Conservation (phyloP, 2,797 vertebrate species). For the Paramormyrops hopkinsi region DNA sequence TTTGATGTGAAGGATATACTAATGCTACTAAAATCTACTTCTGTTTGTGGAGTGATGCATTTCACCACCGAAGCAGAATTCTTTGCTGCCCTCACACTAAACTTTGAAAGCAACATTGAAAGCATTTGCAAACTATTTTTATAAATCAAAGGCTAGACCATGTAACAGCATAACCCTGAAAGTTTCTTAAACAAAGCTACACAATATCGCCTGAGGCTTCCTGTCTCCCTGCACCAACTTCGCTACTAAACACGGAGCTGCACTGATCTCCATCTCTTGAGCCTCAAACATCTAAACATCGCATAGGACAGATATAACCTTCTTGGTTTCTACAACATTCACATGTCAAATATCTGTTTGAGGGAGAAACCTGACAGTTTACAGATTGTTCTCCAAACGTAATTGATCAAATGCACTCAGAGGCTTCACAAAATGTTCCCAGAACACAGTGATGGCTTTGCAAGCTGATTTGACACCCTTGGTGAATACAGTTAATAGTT, state of each 20-base stretch:
- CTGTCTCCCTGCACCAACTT: not conserved
- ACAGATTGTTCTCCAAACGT: not conserved
- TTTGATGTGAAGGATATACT: not conserved
- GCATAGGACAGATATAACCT: not conserved
- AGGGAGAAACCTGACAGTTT: not conserved
- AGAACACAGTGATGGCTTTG: not conserved
- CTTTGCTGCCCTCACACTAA: not conserved
- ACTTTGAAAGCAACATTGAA: slow-evolving; percentile 7
- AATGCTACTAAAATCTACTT: slow-evolving; percentile 5
- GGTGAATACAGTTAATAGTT: not conserved
- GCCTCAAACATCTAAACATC: not conserved
- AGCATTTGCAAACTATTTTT: slow-evolving; percentile 13
- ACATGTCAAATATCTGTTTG: not conserved
- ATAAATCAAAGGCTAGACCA: not conserved
- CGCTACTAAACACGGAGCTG: not conserved
- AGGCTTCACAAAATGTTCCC: not conserved
- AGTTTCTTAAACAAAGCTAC: slow-evolving; percentile 7
- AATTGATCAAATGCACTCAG: not conserved
- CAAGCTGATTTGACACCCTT: not conserved
- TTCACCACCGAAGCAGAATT: not conserved
- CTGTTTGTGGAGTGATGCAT: slow-evolving; percentile 5
- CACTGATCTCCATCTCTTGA: not conserved
- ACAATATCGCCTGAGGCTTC: not conserved
- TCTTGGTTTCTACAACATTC: not conserved
- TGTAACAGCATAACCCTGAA: not conserved